These are phyloP conservation scores for Rallus limicola DNA, from an alignment of 2,113 vertebrate species.

Conservation along the genomic window DNA sequence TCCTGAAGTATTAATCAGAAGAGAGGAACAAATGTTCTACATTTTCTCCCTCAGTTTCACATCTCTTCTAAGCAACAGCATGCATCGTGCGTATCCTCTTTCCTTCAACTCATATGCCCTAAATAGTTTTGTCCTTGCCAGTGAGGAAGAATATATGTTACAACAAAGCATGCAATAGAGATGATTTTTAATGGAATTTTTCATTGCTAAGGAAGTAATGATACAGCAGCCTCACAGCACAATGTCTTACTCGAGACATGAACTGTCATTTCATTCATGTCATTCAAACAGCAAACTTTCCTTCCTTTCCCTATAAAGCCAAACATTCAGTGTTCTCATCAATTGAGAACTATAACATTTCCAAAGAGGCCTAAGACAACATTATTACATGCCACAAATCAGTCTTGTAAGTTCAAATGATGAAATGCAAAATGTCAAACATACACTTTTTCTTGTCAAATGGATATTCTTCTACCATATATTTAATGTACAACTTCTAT, in stretches of 20 bases:
- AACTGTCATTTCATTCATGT: slow-evolving; percentile 69
- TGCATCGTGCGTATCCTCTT: not conserved
- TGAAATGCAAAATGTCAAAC: slow-evolving; percentile 68
- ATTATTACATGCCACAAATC: slow-evolving; percentile 68
- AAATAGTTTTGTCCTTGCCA: slow-evolving; percentile 46
- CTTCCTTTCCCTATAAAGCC: slow-evolving; percentile 26
- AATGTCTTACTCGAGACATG: slow-evolving; percentile 35
- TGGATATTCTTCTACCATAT: slow-evolving; percentile 22
- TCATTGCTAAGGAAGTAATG: slow-evolving; percentile 61
- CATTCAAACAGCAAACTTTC: slow-evolving; percentile 56
- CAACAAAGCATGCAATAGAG: not conserved
- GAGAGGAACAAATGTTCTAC: not conserved
- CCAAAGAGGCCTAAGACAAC: slow-evolving; percentile 54
- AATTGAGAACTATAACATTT: slow-evolving; percentile 49
- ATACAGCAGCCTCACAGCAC: slow-evolving; percentile 48
- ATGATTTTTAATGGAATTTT: slow-evolving; percentile 67
- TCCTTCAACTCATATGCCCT: not conserved
- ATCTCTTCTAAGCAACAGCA: not conserved
- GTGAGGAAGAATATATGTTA: slow-evolving; percentile 5
- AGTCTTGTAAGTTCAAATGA: slow-evolving; percentile 50
- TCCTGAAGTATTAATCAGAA: not conserved
- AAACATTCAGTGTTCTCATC: slow-evolving; percentile 48
- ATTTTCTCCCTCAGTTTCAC: not conserved
- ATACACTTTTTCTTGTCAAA: slow-evolving; percentile 63
- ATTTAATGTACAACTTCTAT: slow-evolving; percentile 22